A percentile compares a stretch with the other conserved stretches of the same genome.
Conservation (phyloP, 2,113 vertebrate species). For the Todiramphus saurophagus region DNA sequence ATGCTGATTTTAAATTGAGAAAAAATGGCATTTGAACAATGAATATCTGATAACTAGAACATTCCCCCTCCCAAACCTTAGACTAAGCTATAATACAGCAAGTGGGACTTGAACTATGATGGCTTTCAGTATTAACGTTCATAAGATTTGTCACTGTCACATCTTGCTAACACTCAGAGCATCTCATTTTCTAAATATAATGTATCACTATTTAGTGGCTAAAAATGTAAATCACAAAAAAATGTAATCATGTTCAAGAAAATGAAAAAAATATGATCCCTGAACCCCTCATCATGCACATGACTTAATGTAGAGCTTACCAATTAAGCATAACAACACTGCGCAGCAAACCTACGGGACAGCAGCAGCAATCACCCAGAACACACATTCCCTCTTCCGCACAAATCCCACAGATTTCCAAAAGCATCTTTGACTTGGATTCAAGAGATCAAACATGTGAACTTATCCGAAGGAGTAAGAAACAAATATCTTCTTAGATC, state of each 20-base stretch:
- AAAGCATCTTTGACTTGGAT: constrained; percentile 42
- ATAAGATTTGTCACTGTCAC: constrained; percentile 64
- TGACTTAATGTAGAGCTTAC: constrained; percentile 17
- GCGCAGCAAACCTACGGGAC: constrained; percentile 25
- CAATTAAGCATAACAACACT: constrained; percentile 1
- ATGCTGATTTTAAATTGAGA: constrained; percentile 43
- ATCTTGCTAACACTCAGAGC: constrained; percentile 38
- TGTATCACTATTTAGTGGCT: constrained; percentile 46
- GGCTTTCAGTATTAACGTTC: constrained; percentile 50
- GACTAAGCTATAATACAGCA: constrained; percentile 22
- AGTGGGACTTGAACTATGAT: constrained; percentile 53
- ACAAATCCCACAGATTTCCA: constrained; percentile 43
- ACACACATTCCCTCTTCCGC: constrained; percentile 4
- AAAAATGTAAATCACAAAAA: constrained; percentile 64
- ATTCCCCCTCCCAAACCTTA: neutral
- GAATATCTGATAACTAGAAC: constrained; percentile 43
- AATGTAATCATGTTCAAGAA: constrained; percentile 53
- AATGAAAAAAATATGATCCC: constrained; percentile 26
- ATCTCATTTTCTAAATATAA: constrained; percentile 67
- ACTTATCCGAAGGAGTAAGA: constrained; percentile 14
- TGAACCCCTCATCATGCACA: neutral
- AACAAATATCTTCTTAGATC: constrained; percentile 35
- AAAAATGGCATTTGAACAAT: constrained; percentile 38
- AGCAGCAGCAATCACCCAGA: constrained; percentile 8
- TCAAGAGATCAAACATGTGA: constrained; percentile 21